Conservation (phyloP, 2,888 invertebrate species). For the Polietes domitor region DNA sequence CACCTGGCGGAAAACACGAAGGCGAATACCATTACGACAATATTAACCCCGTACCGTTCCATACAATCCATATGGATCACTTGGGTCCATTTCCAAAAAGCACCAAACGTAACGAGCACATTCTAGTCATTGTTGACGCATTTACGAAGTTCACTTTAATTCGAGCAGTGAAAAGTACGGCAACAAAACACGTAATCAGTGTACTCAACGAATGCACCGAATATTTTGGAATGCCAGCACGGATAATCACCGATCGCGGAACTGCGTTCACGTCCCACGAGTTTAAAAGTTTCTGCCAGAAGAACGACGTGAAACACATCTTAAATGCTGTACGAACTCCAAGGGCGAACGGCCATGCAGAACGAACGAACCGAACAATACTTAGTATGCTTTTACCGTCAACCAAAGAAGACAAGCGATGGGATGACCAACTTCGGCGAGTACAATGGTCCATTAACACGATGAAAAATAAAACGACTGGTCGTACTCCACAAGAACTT, state of each 20-base stretch:
- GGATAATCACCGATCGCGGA: constrained; percentile 65
- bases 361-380: constrained; percentile 32
- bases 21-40: constrained; percentile 53
- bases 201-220: constrained; percentile 32
- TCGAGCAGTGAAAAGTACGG: constrained; percentile 7
- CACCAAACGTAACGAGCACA: constrained; percentile 30
- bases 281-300: constrained; percentile 24
- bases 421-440: constrained; percentile 23
- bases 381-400: too few species aligned
- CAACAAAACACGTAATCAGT: constrained; percentile 13
- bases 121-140: too few species aligned
- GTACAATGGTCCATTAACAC: constrained; percentile 31
- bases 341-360: too few species aligned
- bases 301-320: constrained; percentile 34
- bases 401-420: constrained; percentile 37
- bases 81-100: constrained; percentile 26
- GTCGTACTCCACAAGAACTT: not conserved
- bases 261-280: too few species aligned
- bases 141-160: too few species aligned
- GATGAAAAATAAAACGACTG: constrained; percentile 9
- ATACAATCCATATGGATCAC: constrained; percentile 24
- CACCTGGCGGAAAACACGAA: constrained; percentile 15
- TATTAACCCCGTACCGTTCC: constrained; percentile 37
- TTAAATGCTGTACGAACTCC: constrained; percentile 45
- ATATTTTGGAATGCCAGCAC: constrained; percentile 41